phyloP scores from a whole-genome alignment of 2,797 vertebrate genomes.

The Adrianichthys oophorus region DNA sequence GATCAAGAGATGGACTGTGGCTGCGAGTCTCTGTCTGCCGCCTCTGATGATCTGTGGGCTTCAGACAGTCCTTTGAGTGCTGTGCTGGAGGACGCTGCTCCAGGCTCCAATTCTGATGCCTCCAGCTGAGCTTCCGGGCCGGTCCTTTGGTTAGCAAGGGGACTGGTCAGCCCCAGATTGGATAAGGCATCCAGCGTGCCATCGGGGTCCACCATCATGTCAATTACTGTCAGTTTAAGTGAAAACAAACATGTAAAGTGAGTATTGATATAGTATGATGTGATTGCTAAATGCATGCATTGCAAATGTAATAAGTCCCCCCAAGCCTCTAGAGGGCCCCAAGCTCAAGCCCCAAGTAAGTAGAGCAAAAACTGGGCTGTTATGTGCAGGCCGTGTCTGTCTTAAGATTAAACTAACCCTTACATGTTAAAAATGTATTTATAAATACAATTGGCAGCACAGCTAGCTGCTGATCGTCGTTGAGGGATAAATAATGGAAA shows the following conservation, averaged over 20 bases:
- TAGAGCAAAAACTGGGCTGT: no score
- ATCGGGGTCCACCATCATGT: constrained; percentile 96
- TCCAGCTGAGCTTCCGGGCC: constrained; percentile 69
- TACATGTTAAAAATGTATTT: no score
- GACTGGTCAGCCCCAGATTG: constrained; percentile 82
- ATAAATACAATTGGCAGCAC: no score
- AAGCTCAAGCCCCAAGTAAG: no score
- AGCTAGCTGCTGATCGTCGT: no score
- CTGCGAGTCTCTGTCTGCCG: constrained; percentile 76
- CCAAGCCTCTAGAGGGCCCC: no score
- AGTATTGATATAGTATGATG: not conserved
- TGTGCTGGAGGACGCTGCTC: constrained; percentile 21
- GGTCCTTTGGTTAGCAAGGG: constrained; percentile 79
- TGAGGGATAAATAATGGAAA: no score
- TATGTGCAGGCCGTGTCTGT: no score
- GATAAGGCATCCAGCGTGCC: constrained; percentile 91
- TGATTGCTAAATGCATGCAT: no score
- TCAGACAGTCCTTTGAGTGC: constrained; percentile 53
- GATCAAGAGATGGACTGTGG: constrained; percentile 7
- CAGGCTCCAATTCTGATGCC: constrained; percentile 28
- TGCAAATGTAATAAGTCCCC: no score
- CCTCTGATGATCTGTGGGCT: constrained; percentile 65
- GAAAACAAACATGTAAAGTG: constrained; percentile 5
- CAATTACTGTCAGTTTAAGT: constrained; percentile 81
- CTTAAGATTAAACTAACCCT: no score